Evolutionary conservation across 2,888 invertebrate species (phyloP).

Genomic region (Drosophila pullipes): DNA sequence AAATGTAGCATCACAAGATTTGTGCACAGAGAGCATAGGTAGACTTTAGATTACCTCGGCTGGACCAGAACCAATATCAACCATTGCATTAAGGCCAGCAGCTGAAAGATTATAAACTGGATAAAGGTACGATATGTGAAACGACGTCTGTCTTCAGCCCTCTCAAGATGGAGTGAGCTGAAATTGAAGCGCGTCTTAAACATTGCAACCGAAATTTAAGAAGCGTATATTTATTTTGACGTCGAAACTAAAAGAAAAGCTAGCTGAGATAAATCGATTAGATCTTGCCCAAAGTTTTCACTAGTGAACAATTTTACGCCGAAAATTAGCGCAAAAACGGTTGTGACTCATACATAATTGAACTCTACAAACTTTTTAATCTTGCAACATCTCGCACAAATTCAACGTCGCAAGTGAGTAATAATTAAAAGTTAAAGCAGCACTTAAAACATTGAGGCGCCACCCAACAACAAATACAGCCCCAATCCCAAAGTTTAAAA

Average conservation of each 20-base stretch:
- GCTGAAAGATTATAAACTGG: conserved; percentile 2
- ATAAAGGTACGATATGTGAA: conserved; percentile 21
- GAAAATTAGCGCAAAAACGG: conserved; percentile 36
- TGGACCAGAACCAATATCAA: neutral
- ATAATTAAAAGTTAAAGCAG: conserved; percentile 71
- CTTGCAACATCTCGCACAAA: conserved; percentile 70
- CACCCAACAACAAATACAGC: neutral
- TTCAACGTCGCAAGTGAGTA: conserved; percentile 70
- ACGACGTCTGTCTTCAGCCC: conserved; percentile 19
- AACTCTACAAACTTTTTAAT: conserved; percentile 71
- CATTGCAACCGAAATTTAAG: conserved; percentile 42
- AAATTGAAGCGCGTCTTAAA: conserved; percentile 33
- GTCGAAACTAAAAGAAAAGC: conserved; percentile 8
- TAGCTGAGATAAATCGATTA: neutral
- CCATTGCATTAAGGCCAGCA: conserved; percentile 45
- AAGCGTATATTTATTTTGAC: neutral
- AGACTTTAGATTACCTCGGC: conserved; percentile 23
- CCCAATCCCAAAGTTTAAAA: conserved; percentile 48
- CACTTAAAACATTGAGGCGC: conserved; percentile 25
- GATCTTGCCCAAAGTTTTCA: neutral
- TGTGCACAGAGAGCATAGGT: too few species aligned
- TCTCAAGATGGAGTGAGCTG: conserved; percentile 34
- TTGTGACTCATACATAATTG: conserved; percentile 61
- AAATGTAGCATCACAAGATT: neutral
- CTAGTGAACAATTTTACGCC: conserved; percentile 22